phyloP scores from a whole-genome alignment of 2,113 vertebrate species.

The Fulica atra region DNA sequence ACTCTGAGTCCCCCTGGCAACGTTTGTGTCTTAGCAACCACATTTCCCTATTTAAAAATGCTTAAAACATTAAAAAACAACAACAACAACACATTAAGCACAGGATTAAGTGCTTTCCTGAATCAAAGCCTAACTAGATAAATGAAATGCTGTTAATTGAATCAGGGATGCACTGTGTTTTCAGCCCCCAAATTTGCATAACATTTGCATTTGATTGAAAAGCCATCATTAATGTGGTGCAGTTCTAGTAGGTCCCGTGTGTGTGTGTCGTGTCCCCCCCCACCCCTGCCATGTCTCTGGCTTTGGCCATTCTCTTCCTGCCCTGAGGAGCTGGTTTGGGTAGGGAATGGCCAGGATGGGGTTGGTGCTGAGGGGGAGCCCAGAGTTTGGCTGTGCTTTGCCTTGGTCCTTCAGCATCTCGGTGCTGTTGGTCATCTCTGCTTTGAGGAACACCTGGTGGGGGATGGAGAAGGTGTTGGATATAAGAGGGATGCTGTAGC shows the following conservation, averaged over 20 bases:
- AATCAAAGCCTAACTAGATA: conserved; percentile 61
- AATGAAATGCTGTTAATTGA: conserved; percentile 62
- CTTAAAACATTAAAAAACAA: conserved; percentile 26
- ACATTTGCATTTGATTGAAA: conserved; percentile 42
- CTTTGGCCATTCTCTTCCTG: background rate
- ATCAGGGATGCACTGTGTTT: conserved; percentile 56
- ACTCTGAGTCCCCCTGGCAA: background rate
- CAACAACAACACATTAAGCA: conserved; percentile 13
- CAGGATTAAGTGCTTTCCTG: conserved; percentile 41
- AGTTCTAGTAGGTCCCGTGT: background rate
- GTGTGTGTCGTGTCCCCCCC: background rate
- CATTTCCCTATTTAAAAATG: conserved; percentile 47
- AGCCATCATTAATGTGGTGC: background rate
- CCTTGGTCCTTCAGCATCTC: background rate
- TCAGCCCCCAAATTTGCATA: conserved; percentile 44
- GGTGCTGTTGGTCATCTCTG: background rate
- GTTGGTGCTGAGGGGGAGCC: background rate
- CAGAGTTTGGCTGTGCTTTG: background rate
- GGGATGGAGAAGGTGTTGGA: background rate
- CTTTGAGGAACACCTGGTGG: background rate
- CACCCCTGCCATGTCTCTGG: background rate
- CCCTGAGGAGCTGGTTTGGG: background rate
- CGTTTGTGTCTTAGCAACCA: conserved; percentile 51
- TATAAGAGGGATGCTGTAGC: background rate
- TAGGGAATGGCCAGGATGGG: background rate